Evolutionary conservation across 2,113 vertebrate species (phyloP).

Genomic region (Erpornis zantholeuca): DNA sequence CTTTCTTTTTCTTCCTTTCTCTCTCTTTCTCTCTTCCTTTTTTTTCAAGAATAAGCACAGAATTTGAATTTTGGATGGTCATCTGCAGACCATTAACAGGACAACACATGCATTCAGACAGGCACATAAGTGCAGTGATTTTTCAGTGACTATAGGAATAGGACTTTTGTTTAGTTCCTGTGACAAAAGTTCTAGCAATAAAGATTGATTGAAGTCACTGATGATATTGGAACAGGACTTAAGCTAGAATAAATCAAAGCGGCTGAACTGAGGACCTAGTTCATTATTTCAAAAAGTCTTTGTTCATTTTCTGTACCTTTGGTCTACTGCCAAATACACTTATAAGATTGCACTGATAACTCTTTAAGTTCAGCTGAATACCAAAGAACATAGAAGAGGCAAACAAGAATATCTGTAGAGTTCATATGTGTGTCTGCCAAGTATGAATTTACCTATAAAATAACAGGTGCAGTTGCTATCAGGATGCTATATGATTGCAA

Average conservation of each 20-base stretch:
- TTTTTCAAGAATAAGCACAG: neutral
- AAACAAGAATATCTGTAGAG: neutral
- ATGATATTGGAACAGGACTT: neutral
- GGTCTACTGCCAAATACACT: neutral
- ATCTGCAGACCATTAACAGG: neutral
- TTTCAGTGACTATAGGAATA: neutral
- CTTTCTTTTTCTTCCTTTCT: neutral
- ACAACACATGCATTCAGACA: neutral
- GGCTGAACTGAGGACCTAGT: neutral
- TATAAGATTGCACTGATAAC: neutral
- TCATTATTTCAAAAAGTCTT: conserved; percentile 1
- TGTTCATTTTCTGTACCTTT: neutral
- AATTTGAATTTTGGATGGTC: neutral
- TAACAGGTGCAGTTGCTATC: neutral
- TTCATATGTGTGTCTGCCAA: neutral
- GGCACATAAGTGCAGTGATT: neutral
- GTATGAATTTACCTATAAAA: neutral
- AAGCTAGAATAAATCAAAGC: neutral
- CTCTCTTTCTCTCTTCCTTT: rapidly evolving
- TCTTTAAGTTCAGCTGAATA: neutral
- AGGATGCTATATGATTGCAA: neutral
- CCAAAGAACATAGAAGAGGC: neutral
- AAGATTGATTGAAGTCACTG: neutral
- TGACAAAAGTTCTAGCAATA: neutral
- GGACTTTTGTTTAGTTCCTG: neutral